phyloP scores from a whole-genome alignment of 2,113 vertebrate species.

The Ovis canadensis region DNA sequence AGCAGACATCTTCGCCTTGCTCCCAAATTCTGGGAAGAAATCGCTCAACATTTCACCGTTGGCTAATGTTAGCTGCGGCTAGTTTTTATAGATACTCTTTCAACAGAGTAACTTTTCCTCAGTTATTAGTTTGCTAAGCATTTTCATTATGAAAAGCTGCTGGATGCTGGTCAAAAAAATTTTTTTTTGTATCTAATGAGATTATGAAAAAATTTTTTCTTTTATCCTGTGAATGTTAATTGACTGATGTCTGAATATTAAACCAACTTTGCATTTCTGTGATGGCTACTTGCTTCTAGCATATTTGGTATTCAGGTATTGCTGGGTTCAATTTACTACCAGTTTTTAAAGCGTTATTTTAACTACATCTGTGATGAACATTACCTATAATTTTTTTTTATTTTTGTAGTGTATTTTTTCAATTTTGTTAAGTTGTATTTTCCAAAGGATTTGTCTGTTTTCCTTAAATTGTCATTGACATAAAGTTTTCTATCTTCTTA shows the following conservation, averaged over 20 bases:
- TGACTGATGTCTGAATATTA: not conserved
- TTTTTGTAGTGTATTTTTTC: not conserved
- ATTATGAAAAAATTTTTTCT: not conserved
- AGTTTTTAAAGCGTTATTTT: not conserved
- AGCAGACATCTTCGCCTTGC: not conserved
- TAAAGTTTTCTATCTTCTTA: not conserved
- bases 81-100: not conserved
- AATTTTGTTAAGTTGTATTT: not conserved
- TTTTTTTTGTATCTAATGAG: not conserved
- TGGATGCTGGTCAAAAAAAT: not conserved
- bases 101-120: not conserved
- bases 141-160: not conserved
- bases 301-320: not conserved
- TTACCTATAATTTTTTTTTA: not conserved
- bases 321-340: not conserved
- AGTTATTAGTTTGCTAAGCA: too few relatives aligned
- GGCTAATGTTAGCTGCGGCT: not conserved
- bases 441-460: not conserved
- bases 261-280: not conserved
- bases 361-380: not conserved
- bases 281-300: not conserved
- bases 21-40: not conserved
- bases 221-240: not conserved
- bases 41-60: accelerated
- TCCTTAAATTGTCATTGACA: not conserved